phyloP scores from a whole-genome alignment of 2,113 vertebrate species.

The Neopipo cinnamomea region DNA sequence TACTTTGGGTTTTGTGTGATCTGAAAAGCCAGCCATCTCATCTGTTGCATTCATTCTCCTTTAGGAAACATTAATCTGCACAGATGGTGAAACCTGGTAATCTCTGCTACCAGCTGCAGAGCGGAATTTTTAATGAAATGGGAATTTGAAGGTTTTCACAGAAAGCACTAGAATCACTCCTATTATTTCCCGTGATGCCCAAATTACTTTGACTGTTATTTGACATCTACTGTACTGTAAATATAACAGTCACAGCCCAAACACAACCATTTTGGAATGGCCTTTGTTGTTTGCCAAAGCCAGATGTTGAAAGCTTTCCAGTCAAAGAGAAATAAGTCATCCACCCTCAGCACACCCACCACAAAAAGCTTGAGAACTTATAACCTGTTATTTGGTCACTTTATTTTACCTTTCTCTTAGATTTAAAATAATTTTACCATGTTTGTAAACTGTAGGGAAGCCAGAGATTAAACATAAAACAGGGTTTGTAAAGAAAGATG shows the following conservation, averaged over 20 bases:
- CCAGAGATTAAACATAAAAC: background rate
- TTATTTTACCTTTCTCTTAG: too few species aligned
- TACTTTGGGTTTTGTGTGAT: constrained; percentile 56
- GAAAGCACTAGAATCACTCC: constrained; percentile 71
- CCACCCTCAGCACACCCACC: background rate
- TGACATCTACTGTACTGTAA: constrained; percentile 53
- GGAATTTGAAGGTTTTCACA: constrained; percentile 79
- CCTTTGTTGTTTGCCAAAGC: background rate
- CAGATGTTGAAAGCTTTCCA: background rate
- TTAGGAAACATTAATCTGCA: constrained; percentile 81
- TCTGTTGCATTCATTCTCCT: constrained; percentile 58
- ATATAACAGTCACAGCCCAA: background rate
- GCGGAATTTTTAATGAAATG: constrained; percentile 83
- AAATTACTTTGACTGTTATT: constrained; percentile 64
- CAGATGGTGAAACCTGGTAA: constrained; percentile 82
- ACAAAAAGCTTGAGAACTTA: background rate
- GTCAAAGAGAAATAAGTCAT: background rate
- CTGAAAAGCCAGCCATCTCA: constrained; percentile 73
- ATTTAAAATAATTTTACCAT: background rate
- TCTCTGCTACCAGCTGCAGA: constrained; percentile 80
- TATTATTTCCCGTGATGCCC: constrained; percentile 58
- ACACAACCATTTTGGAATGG: background rate
- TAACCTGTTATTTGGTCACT: background rate
- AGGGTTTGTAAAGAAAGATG: background rate
- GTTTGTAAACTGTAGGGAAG: background rate